Evolutionary conservation across 2,888 invertebrate genomes (phyloP).

Genomic region (Synanthedon formicaeformis): DNA sequence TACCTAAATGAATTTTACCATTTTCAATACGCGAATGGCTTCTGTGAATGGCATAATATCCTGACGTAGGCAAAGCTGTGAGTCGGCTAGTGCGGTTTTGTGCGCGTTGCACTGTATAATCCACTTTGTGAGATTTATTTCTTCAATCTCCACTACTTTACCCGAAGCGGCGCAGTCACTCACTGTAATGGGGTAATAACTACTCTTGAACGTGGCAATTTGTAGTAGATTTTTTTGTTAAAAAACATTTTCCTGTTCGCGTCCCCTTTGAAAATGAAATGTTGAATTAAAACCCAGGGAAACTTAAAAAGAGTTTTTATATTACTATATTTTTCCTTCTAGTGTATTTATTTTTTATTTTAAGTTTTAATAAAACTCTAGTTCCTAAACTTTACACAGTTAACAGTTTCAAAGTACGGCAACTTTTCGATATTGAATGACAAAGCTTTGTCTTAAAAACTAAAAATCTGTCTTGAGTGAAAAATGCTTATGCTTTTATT

Average conservation of each 20-base stretch:
- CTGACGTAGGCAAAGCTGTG: neutral
- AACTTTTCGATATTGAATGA: neutral
- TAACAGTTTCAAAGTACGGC: neutral
- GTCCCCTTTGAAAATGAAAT: constrained; percentile 24
- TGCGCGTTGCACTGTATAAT: constrained; percentile 16
- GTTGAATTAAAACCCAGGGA: constrained; percentile 2
- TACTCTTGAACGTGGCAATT: constrained; percentile 48
- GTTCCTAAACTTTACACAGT: no score
- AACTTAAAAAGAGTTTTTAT: no score
- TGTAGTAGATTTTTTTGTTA: constrained; percentile 37
- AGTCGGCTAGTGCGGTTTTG: constrained; percentile 1
- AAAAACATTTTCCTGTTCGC: constrained; percentile 37
- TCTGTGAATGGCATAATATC: no score
- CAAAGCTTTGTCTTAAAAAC: neutral
- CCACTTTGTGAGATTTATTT: constrained; percentile 36
- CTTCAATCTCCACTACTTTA: constrained; percentile 37
- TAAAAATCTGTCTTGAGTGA: neutral
- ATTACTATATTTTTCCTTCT: neutral
- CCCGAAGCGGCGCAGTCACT: constrained; percentile 29
- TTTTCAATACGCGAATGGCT: no score
- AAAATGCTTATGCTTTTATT: no score
- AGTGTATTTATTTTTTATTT: neutral
- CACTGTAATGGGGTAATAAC: constrained; percentile 52
- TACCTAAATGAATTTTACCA: no score
- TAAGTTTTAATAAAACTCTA: neutral